Evolutionary conservation across 2,797 vertebrate species (phyloP), one percentile per base, ranked within the genome.

Genomic region (Hydrocynus forskahlii): DNA sequence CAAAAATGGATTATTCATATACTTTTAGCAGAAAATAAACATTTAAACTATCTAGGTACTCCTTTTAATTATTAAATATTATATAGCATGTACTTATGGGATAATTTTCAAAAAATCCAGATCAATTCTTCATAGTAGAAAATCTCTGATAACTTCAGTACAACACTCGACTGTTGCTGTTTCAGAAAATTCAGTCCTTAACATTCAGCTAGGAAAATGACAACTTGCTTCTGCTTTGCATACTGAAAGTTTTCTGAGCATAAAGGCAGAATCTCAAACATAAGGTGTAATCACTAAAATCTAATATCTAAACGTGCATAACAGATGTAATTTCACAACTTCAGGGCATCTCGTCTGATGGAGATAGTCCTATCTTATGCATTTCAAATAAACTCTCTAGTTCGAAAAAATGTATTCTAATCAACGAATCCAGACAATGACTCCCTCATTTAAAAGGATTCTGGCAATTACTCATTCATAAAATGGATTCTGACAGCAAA

Each of bases 381-480:
- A 73, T 73, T 73, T 57, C 50, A 73, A 55, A 73, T 55, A 14
- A 55, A 17, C 16, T 73, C 70, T 17, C 25, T 50, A 29, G 25
- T 55, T 19, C 29, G 3, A 55, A 29, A 55, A 73, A 57, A 73
- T 57, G 52, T 17, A n/a, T 73, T n/a, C 52, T 57, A 73, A 54
- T 50, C 57, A 73, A 73, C 57, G 52, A 57, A 73, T 73, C 25
- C 70, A 13, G 70, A 73, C 70, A 54, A 21, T 55, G 23, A 35
- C 13, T 52, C 50, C 25, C 69, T 72, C 69, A 54, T 72, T 71
- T 19, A 71, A 71, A 71, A 29, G 23, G 69, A 71, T 71, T 54
- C 50, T 72, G 69, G 54, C 69, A 73, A 73, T n/a, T 71, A 73
- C 70, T 29, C 69, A 38, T 73, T 55, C 29, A 73, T 57, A 16